Evolutionary conservation across 2,888 invertebrate species (phyloP).

Genomic region (Agrotis puta): DNA sequence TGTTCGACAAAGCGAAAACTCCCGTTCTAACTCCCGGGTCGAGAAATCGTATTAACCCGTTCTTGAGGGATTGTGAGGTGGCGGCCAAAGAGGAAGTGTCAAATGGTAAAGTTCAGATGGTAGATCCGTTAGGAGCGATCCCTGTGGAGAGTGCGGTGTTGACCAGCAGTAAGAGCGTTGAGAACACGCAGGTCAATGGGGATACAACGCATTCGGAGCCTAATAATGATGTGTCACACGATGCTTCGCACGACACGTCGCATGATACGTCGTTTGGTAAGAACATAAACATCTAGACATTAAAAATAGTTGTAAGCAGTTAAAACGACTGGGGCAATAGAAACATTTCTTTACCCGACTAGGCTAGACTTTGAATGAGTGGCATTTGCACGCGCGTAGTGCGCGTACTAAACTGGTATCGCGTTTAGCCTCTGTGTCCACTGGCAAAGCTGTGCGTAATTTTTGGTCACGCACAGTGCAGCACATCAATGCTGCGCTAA

Average conservation of each 20-base stretch:
- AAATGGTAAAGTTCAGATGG: constrained; percentile 69
- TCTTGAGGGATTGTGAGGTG: constrained; percentile 91
- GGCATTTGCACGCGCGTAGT: too few species aligned
- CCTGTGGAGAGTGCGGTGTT: constrained; percentile 83
- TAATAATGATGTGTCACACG: constrained; percentile 65
- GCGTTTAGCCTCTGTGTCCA: too few species aligned
- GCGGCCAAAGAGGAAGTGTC: constrained; percentile 65
- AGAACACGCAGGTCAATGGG: constrained; percentile 79
- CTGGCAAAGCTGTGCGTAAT: too few species aligned
- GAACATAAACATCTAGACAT: constrained; percentile 39
- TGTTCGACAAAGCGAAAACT: constrained; percentile 83
- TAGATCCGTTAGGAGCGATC: constrained; percentile 88
- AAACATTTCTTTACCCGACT: too few species aligned
- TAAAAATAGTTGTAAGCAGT: too few species aligned
- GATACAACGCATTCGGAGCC: constrained; percentile 64
- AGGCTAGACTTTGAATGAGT: too few species aligned
- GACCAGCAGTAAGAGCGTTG: constrained; percentile 77
- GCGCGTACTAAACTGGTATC: too few species aligned
- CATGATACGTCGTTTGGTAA: constrained; percentile 77
- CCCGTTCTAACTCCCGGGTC: constrained; percentile 86
- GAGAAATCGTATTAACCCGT: constrained; percentile 91
- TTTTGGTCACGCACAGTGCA: too few species aligned
- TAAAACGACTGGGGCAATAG: too few species aligned
- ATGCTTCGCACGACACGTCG: constrained; percentile 71
- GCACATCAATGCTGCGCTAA: too few species aligned